Percentiles rank a stretch among this genome's conserved stretches.
Evolutionary conservation across 2,113 vertebrate genomes (phyloP).

Genomic region (Sapajus apella): DNA sequence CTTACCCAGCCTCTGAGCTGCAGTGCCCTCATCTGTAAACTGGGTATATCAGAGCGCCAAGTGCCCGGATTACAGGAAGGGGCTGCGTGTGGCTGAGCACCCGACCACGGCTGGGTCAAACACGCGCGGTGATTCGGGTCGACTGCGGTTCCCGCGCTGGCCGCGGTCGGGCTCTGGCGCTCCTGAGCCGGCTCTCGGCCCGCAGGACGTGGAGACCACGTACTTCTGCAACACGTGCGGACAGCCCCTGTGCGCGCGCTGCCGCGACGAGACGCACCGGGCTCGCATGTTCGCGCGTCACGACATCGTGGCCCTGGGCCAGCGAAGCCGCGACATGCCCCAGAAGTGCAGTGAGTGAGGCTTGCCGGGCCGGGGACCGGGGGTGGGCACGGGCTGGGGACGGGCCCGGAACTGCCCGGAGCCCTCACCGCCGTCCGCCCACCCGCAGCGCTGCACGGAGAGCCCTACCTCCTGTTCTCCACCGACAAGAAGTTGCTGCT

Average conservation of each 20-base stretch:
- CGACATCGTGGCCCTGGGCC: conserved; percentile 94
- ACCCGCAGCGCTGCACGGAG: conserved; percentile 91
- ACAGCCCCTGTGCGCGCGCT: conserved; percentile 93
- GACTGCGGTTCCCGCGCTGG: background rate
- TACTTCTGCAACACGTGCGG: conserved; percentile 96
- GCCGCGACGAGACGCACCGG: conserved; percentile 93
- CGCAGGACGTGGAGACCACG: conserved; percentile 91
- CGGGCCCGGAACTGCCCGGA: rapidly evolving
- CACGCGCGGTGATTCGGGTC: rapidly evolving
- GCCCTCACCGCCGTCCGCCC: background rate
- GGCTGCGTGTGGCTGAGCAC: rapidly evolving
- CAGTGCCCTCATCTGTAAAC: background rate
- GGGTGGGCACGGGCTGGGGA: rapidly evolving
- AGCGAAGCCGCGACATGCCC: conserved; percentile 93
- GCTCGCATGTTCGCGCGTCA: conserved; percentile 94
- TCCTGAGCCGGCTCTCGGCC: background rate
- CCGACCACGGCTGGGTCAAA: background rate
- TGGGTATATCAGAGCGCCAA: background rate
- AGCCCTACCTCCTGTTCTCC: conserved; percentile 97
- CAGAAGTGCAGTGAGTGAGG: conserved; percentile 92
- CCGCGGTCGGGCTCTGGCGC: background rate
- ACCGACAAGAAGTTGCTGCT: conserved; percentile 96
- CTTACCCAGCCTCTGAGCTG: background rate
- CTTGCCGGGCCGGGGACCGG: rapidly evolving
- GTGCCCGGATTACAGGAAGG: background rate